phyloP scores from a whole-genome alignment of 2,888 invertebrate genomes.

The Drosophila kambysellisi region DNA sequence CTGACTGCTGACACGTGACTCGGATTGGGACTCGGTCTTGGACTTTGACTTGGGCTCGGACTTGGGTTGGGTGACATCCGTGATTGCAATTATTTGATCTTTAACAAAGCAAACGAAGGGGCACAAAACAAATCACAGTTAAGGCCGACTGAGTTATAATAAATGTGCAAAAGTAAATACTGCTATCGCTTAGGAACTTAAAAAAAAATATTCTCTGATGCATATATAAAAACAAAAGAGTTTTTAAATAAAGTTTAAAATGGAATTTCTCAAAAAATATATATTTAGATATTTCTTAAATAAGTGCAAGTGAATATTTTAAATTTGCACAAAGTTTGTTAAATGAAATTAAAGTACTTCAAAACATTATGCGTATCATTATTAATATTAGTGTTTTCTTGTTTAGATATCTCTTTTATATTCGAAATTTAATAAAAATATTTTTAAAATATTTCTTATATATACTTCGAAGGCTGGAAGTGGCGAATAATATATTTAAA shows the following conservation, averaged over 20 bases:
- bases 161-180: background rate
- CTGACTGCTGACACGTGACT: slow-evolving; percentile 77
- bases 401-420: background rate
- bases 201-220: background rate
- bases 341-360: background rate
- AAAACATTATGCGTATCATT: background rate
- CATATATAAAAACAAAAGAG: background rate
- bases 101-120: background rate
- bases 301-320: background rate
- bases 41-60: background rate
- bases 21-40: background rate
- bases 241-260: background rate
- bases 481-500: background rate
- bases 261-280: background rate
- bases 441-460: no score
- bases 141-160: background rate
- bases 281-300: background rate
- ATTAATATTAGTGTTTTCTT: background rate
- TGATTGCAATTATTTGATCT: slow-evolving; percentile 45
- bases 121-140: slow-evolving; percentile 3
- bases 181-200: background rate
- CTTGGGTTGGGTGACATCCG: slow-evolving; percentile 10
- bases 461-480: background rate
- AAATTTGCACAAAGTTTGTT: background rate
- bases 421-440: background rate